Conservation (phyloP, 2,113 vertebrate species). For the Nematolebias whitei region DNA sequence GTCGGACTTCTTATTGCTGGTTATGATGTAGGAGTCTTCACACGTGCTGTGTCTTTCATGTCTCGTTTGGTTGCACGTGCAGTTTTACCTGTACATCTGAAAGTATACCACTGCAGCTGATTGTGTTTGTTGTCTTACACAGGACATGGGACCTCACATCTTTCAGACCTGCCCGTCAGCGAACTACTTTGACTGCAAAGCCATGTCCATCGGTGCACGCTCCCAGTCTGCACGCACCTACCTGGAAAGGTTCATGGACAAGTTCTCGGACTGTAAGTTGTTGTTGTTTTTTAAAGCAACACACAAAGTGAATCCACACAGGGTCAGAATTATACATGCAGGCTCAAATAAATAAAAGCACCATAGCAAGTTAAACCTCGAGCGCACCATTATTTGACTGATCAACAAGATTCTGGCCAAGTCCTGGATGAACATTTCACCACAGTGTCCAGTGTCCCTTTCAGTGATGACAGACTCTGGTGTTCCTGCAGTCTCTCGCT, state of each 20-base stretch:
- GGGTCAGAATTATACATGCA: background rate
- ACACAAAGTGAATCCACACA: too few relatives aligned
- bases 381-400: too few relatives aligned
- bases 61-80: background rate
- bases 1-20: conserved; percentile 97
- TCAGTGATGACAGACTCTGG: too few relatives aligned
- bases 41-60: background rate
- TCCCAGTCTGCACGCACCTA: conserved; percentile 97
- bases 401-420: too few relatives aligned
- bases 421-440: too few relatives aligned
- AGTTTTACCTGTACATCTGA: too few relatives aligned
- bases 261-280: conserved; percentile 90
- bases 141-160: conserved; percentile 99
- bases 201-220: conserved; percentile 97
- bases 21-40: conserved; percentile 87
- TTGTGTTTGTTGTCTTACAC: background rate
- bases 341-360: too few relatives aligned
- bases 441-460: too few relatives aligned
- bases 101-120: background rate
- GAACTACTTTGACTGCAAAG: conserved; percentile 98
- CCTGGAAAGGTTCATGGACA: conserved; percentile 93
- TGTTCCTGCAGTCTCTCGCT: too few relatives aligned
- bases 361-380: too few relatives aligned
- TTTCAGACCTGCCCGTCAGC: conserved; percentile 98
- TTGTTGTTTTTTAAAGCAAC: too few relatives aligned